Base-by-base conservation (phyloP, 2,113 vertebrate species). In the Nannobrachium achirus region DNA sequence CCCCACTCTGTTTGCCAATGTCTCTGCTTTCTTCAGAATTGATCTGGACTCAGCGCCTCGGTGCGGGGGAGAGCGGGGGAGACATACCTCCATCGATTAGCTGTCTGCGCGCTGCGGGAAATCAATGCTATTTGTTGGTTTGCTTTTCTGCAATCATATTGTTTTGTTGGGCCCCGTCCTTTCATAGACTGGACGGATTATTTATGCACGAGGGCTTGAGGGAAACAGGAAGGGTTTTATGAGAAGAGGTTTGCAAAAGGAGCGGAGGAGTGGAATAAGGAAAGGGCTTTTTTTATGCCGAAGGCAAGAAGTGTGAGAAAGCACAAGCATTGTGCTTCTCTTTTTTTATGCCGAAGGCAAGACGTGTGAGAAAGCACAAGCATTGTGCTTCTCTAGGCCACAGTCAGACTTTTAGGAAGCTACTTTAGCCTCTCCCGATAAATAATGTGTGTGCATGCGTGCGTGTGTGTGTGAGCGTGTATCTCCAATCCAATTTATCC, bases 51-150 rank as follows among this genome's bases (percentile, higher is more conserved):
- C 64, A 66, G 80, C 74, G 91, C 79, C 70, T 77, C 25, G 1
- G 77, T 75, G 81, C 73, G 51, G 81, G 84, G 83, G 87, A 89
- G 88, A 89, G 81, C 73, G 51, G 81, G 84, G 83, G 87, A 89
- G 88, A 89, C 87, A 91, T 82, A 82, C 81, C 76, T 62, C 48
- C 74, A 92, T 92, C 68, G 91, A 93, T 91, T 91, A 89, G 82
- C 89, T 91, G 91, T 92, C 91, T 76, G 70, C 82, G 84, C 71
- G 70, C 74, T 77, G 82, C 76, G 55, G 19, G n/a, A 44, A 81
- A 91, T 93, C 91, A 78, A 92, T 93, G 85, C 76, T 88, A 89
- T 92, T 92, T 91, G 86, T 85, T 75, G 70, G 82, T 89, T 89
- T 89, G 87, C 87, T 76, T 78, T 55, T 85, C 76, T 85, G 81